Conservation (phyloP, 2,888 invertebrate species). For the Tanaodytes sp. region DNA sequence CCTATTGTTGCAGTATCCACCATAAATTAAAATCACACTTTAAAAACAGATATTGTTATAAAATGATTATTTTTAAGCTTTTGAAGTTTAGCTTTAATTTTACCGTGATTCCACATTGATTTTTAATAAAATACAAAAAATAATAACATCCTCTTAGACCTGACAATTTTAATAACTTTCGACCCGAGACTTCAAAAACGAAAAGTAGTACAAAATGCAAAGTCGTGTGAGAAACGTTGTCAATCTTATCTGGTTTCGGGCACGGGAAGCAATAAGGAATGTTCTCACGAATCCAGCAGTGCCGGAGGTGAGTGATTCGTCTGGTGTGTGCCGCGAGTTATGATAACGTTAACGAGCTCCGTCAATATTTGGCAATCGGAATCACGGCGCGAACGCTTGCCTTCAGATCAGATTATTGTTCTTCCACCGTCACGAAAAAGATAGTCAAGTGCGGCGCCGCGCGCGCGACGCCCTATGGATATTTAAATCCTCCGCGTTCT, state of each 20-base stretch:
- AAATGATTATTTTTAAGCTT: neutral
- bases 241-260: constrained; percentile 21
- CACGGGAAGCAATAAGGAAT: constrained; percentile 4
- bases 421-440: constrained; percentile 38
- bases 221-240: too few relatives aligned
- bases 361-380: constrained; percentile 59
- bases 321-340: neutral
- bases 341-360: constrained; percentile 53
- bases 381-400: constrained; percentile 48
- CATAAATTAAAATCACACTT: too few relatives aligned
- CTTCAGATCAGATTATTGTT: constrained; percentile 59
- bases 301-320: constrained; percentile 13
- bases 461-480: constrained; percentile 55
- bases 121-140: too few relatives aligned
- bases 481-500: constrained; percentile 61
- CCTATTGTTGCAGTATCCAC: too few relatives aligned
- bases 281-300: constrained; percentile 26
- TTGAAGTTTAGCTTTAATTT: too few relatives aligned
- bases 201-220: too few relatives aligned
- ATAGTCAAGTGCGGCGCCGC: constrained; percentile 52
- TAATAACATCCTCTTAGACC: too few relatives aligned
- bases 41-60: too few relatives aligned
- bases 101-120: too few relatives aligned
- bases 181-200: too few relatives aligned
- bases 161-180: too few relatives aligned